Percentiles rank a stretch among this genome's conserved stretches.
These are phyloP conservation scores for Drosophila quinaria DNA, from an alignment of 2,888 invertebrate genomes.

Conservation along the genomic window DNA sequence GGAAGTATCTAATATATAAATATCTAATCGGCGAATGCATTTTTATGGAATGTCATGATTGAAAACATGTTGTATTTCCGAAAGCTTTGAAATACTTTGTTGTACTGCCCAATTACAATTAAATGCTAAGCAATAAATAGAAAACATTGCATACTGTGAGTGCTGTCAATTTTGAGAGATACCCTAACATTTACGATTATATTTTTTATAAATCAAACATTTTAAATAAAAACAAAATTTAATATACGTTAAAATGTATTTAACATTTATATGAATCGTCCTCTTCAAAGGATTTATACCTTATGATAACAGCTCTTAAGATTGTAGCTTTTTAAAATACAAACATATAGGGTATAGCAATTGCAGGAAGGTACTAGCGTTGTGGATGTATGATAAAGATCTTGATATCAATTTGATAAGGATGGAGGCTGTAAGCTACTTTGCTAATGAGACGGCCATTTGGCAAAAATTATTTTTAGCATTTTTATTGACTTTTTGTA, in stretches of 20 bases:
- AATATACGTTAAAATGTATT: no score
- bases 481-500: conserved; percentile 11
- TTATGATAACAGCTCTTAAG: neutral
- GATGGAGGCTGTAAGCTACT: conserved; percentile 40
- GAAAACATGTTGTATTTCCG: conserved; percentile 3
- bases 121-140: conserved; percentile 18
- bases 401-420: conserved; percentile 40
- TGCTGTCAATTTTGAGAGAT: neutral
- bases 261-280: neutral
- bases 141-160: neutral
- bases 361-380: neutral
- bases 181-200: neutral
- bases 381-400: conserved; percentile 43
- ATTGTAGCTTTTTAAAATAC: neutral
- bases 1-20: neutral
- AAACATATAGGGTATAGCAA: conserved; percentile 8
- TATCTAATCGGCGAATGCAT: conserved; percentile 22
- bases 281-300: neutral
- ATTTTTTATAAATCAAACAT: neutral
- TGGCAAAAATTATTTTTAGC: conserved; percentile 35
- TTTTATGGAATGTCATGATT: conserved; percentile 10
- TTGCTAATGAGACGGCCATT: conserved; percentile 49
- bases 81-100: neutral
- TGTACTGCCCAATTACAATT: conserved; percentile 20
- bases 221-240: neutral